Conservation (phyloP, 2,888 invertebrate species). For the Carterocephalus palaemon region DNA sequence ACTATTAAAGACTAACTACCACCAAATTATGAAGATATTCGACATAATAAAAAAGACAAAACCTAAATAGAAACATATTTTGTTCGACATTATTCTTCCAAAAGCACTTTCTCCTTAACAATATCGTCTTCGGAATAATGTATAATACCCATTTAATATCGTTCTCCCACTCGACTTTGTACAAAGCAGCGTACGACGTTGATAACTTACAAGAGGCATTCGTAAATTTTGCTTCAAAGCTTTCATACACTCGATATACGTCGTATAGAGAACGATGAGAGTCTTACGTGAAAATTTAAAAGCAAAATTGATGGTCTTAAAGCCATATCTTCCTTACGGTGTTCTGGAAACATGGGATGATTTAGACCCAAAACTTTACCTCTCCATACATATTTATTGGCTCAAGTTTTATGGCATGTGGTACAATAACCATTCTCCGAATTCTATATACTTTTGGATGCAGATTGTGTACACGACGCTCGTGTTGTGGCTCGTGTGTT, state of each 20-base stretch:
- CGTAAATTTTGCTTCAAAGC: constrained; percentile 48
- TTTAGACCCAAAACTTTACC: constrained; percentile 63
- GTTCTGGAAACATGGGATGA: constrained; percentile 61
- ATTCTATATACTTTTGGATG: constrained; percentile 54
- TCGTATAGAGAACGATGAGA: constrained; percentile 44
- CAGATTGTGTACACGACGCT: constrained; percentile 54
- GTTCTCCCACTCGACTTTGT: constrained; percentile 44
- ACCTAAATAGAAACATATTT: not conserved
- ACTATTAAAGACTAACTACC: no score
- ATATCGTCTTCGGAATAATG: constrained; percentile 49
- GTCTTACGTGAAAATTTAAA: constrained; percentile 45
- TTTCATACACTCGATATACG: constrained; percentile 34
- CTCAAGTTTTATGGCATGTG: constrained; percentile 74
- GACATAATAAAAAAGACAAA: not conserved
- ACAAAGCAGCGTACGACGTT: constrained; percentile 41
- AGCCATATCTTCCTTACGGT: constrained; percentile 58
- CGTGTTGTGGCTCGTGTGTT: constrained; percentile 69
- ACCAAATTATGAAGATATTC: not conserved
- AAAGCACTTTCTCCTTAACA: constrained; percentile 54
- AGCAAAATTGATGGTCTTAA: constrained; percentile 41
- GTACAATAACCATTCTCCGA: constrained; percentile 58
- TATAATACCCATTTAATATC: constrained; percentile 55
- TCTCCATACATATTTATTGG: constrained; percentile 72
- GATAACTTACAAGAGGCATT: constrained; percentile 51
- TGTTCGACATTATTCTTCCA: not conserved